phyloP scores from a whole-genome alignment of 2,888 invertebrate genomes.

The Orchesellides sinensis region DNA sequence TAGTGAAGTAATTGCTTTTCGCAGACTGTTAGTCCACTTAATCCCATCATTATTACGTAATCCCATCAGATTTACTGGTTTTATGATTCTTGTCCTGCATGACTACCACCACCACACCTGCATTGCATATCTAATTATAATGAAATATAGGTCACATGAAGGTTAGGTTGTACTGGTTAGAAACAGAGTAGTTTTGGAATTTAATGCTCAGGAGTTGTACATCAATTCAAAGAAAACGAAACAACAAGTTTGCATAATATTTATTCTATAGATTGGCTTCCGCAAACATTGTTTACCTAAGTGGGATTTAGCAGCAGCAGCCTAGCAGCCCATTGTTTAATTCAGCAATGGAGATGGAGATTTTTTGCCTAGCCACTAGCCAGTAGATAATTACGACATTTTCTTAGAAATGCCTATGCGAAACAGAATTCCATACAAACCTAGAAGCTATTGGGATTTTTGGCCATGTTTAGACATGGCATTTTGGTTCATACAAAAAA shows the following conservation, averaged over 20 bases:
- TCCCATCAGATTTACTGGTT: not conserved
- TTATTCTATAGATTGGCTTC: too few species aligned
- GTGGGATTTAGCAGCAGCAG: too few species aligned
- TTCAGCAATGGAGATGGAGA: too few species aligned
- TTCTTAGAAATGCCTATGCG: too few species aligned
- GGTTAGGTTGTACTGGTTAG: constrained; percentile 42
- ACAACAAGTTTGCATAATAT: not conserved
- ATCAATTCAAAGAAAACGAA: not conserved
- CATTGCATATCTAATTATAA: constrained; percentile 24
- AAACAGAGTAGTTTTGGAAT: constrained; percentile 38
- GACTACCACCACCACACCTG: constrained; percentile 28
- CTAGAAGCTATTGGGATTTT: too few species aligned
- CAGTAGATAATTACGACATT: too few species aligned
- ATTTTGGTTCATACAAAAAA: too few species aligned
- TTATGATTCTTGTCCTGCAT: not conserved
- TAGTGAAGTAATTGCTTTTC: constrained; percentile 14
- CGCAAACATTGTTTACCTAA: not conserved
- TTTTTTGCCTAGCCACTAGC: too few species aligned
- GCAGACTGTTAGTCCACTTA: constrained; percentile 24
- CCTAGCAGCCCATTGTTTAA: too few species aligned
- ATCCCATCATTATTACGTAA: not conserved
- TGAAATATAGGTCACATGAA: constrained; percentile 56
- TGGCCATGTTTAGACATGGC: too few species aligned
- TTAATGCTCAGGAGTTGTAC: not conserved
- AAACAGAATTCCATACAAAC: too few species aligned